Conservation (phyloP, 2,888 invertebrate species). For the Pachydiplax longipennis region DNA sequence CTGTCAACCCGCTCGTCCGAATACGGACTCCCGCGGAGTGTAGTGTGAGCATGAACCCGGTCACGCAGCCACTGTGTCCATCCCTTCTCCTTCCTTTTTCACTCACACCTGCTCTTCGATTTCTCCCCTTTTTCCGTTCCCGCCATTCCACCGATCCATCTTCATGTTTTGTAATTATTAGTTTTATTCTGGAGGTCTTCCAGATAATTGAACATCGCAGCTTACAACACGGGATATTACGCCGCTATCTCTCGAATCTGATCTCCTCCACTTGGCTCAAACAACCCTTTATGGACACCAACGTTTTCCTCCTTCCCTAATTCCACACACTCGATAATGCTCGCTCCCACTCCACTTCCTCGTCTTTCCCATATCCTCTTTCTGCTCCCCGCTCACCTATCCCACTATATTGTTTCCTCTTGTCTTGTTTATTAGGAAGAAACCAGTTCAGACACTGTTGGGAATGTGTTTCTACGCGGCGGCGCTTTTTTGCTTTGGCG, state of each 20-base stretch:
- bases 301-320: neutral
- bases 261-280: constrained; percentile 23
- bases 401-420: constrained; percentile 24
- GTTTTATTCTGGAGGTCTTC: constrained; percentile 41
- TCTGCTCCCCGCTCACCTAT: neutral
- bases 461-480: neutral
- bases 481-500: neutral
- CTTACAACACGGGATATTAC: constrained; percentile 43
- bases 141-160: constrained; percentile 7
- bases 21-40: neutral
- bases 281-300: constrained; percentile 41
- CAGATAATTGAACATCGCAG: constrained; percentile 44
- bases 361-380: neutral
- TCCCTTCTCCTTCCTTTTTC: neutral
- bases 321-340: neutral
- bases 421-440: constrained; percentile 3
- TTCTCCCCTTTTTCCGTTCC: neutral
- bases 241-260: constrained; percentile 33
- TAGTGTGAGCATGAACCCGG: constrained; percentile 10
- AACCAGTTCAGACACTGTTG: neutral
- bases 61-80: neutral
- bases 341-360: neutral
- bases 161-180: constrained; percentile 44
- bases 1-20: constrained; percentile 16
- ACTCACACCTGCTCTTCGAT: neutral